These are phyloP conservation scores for Diachasma alloeum DNA, from an alignment of 1,140 invertebrate genomes.

Conservation along the genomic window DNA sequence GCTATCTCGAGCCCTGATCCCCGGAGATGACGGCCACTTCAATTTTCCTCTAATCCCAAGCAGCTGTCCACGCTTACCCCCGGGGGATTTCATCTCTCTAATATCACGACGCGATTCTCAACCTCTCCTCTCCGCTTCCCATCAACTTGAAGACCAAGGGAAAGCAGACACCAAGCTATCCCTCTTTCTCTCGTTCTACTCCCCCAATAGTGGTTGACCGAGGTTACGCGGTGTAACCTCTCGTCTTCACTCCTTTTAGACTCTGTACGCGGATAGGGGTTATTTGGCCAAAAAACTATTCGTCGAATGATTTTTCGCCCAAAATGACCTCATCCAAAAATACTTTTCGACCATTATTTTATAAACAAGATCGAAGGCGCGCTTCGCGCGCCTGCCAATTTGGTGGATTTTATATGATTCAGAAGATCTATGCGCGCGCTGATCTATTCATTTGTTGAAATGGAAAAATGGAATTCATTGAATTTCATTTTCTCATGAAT, in stretches of 20 bases:
- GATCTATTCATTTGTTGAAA: no score
- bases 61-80: slow-evolving; percentile 25
- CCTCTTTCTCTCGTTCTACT: neutral
- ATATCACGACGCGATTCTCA: neutral
- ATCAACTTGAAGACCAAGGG: neutral
- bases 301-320: no score
- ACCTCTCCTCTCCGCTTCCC: neutral
- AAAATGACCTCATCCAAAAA: no score
- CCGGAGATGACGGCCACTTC: slow-evolving; percentile 34
- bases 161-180: neutral
- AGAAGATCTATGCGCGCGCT: no score
- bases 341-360: no score
- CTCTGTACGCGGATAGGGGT: neutral
- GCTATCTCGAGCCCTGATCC: slow-evolving; percentile 26
- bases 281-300: no score
- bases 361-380: no score
- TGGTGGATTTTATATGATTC: no score
- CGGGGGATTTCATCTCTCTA: neutral
- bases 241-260: neutral
- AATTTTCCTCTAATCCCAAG: slow-evolving; percentile 46
- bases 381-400: no score
- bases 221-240: neutral
- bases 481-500: no score
- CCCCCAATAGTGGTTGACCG: neutral
- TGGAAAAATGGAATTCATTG: no score